phyloP scores from a whole-genome alignment of 2,113 vertebrate species.

The Kryptolebias marmoratus region DNA sequence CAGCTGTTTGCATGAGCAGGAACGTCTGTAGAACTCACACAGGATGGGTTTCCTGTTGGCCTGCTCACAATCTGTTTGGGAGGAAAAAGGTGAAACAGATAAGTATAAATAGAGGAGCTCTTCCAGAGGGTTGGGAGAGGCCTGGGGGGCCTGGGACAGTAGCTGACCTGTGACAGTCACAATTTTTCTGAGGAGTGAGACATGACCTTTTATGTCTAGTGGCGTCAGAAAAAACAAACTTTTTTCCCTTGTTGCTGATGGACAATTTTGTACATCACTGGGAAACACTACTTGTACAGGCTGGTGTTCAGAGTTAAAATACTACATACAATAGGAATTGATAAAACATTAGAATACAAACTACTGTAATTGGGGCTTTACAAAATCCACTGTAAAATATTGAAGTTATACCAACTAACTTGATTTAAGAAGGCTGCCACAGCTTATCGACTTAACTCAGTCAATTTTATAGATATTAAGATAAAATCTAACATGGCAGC shows the following conservation, averaged over 20 bases:
- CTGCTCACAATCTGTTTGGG: constrained; percentile 64
- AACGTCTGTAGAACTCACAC: constrained; percentile 37
- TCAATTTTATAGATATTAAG: too few relatives aligned
- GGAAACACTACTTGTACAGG: constrained; percentile 50
- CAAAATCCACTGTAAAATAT: too few relatives aligned
- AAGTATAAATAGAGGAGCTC: constrained; percentile 66
- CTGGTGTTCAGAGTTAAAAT: constrained; percentile 1
- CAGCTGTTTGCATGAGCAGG: constrained; percentile 32
- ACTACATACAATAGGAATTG: background rate
- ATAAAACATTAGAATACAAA: too few relatives aligned
- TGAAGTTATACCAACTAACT: too few relatives aligned
- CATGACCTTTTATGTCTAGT: constrained; percentile 53
- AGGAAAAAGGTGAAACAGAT: constrained; percentile 79
- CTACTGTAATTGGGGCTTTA: too few relatives aligned
- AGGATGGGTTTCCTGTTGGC: constrained; percentile 70
- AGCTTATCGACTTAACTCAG: too few relatives aligned
- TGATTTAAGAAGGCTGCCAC: too few relatives aligned
- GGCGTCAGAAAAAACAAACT: constrained; percentile 70
- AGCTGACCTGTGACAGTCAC: constrained; percentile 62
- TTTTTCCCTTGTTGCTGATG: constrained; percentile 66
- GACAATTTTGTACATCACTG: constrained; percentile 58
- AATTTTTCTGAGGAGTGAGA: constrained; percentile 46
- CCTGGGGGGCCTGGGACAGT: constrained; percentile 63
- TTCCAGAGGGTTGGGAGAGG: constrained; percentile 40
- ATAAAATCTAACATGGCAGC: too few relatives aligned